Conservation (phyloP, 92 coral and sea anemone genomes). For the Phenganax subtilis region DNA sequence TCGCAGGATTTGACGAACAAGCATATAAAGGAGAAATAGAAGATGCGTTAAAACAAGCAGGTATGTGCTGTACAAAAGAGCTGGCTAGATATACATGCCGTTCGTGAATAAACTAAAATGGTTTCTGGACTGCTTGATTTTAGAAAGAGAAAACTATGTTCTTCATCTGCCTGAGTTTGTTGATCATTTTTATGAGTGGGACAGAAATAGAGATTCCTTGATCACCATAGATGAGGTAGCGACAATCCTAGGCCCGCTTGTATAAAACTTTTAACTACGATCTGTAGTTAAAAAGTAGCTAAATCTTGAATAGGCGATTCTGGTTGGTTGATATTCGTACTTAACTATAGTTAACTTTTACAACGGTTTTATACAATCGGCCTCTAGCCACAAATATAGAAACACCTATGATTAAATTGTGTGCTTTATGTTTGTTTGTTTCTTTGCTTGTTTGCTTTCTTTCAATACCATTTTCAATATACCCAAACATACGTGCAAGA, state of each 20-base stretch:
- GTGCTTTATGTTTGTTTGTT: too few relatives aligned
- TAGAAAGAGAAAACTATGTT: conserved; percentile 38
- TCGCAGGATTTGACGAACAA: conserved; percentile 76
- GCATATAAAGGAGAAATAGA: conserved; percentile 88
- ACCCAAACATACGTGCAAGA: neutral
- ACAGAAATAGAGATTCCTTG: conserved; percentile 60
- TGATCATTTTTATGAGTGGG: conserved; percentile 69
- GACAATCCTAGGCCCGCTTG: too few relatives aligned
- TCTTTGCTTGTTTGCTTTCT: neutral
- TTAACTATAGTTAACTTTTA: too few relatives aligned
- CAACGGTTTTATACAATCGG: too few relatives aligned
- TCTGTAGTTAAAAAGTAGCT: neutral
- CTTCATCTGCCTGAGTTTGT: conserved; percentile 73
- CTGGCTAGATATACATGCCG: neutral
- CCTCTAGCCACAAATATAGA: too few relatives aligned
- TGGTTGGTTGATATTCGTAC: neutral
- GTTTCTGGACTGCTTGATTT: neutral
- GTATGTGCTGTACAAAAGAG: conserved; percentile 40
- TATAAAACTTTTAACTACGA: neutral
- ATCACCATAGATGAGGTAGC: conserved; percentile 77
- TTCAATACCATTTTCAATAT: neutral
- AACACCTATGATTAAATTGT: too few relatives aligned
- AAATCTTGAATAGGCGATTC: too few relatives aligned
- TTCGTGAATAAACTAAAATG: neutral
- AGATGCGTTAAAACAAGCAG: conserved; percentile 63